Conservation (phyloP, 2,888 invertebrate species). For the Catocala nupta region DNA sequence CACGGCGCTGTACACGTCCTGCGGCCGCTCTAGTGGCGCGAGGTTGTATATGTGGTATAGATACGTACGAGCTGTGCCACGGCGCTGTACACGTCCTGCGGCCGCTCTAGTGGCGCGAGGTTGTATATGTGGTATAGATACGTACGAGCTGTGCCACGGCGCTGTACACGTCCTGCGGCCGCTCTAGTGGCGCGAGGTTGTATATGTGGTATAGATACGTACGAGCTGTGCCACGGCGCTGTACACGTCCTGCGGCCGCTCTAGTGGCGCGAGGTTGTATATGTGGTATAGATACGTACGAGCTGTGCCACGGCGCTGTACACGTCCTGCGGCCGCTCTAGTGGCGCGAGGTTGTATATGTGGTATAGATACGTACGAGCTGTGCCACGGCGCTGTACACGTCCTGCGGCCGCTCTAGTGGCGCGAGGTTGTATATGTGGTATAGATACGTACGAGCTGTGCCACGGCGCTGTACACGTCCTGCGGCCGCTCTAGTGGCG, state of each 20-base stretch:
- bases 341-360: conserved; percentile 91
- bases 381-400: conserved; percentile 96
- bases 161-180: conserved; percentile 98
- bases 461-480: conserved; percentile 98
- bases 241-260: conserved; percentile 97
- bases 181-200: conserved; percentile 91
- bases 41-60: conserved; percentile 92
- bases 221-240: conserved; percentile 94
- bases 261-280: conserved; percentile 91
- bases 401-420: conserved; percentile 93
- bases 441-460: conserved; percentile 87
- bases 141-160: conserved; percentile 92
- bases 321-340: conserved; percentile 94
- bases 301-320: conserved; percentile 95
- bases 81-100: conserved; percentile 97
- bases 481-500: conserved; percentile 91
- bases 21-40: conserved; percentile 90
- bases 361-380: conserved; percentile 90
- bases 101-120: conserved; percentile 90
- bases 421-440: conserved; percentile 93
- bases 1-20: conserved; percentile 98
- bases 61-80: conserved; percentile 91
- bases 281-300: conserved; percentile 90
- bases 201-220: conserved; percentile 87
- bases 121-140: conserved; percentile 90